Conservation (phyloP, 64 coral and sea anemone species). For the Dendronephthya gigantea region DNA sequence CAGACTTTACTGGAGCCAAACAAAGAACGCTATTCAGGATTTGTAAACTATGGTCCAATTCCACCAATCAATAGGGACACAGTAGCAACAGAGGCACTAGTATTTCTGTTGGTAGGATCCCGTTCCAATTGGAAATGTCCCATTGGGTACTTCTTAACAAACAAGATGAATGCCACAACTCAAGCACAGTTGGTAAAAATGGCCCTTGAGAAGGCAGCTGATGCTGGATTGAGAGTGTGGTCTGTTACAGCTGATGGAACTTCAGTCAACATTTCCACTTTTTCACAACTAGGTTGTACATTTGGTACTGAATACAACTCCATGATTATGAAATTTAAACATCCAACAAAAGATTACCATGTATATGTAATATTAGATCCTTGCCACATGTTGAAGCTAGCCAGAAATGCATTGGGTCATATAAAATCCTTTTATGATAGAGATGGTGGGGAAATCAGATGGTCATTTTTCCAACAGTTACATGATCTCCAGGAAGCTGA, state of each 20-base stretch:
- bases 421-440: neutral
- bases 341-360: neutral
- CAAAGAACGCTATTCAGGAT: neutral
- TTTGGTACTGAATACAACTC: neutral
- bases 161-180: neutral
- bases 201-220: neutral
- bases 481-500: neutral
- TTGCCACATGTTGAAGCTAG: neutral
- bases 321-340: neutral
- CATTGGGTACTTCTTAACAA: neutral
- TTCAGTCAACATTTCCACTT: neutral
- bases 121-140: neutral
- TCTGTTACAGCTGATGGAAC: neutral
- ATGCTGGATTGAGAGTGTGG: neutral
- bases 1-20: neutral
- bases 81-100: neutral
- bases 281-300: neutral
- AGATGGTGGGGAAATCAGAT: neutral
- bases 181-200: neutral
- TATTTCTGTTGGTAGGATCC: neutral
- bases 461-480: neutral
- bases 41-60: neutral
- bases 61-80: neutral
- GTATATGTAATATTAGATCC: neutral
- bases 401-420: neutral